phyloP scores from a whole-genome alignment of 2,797 vertebrate genomes.

The Enteromius fasciolatus region DNA sequence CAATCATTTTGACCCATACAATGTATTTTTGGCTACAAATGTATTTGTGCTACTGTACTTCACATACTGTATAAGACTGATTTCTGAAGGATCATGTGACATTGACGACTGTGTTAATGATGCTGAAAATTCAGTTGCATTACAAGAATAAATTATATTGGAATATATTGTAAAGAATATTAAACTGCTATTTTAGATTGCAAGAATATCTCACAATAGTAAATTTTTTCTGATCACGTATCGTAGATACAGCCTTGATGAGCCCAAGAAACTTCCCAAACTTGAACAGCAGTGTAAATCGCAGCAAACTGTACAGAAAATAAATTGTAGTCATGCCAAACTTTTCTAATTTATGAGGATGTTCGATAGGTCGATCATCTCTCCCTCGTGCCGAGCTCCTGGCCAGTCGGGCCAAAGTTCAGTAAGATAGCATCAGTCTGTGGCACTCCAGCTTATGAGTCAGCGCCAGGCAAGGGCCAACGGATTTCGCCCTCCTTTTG shows the following conservation, averaged over 20 bases:
- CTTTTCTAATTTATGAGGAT: constrained; percentile 39
- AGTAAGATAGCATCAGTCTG: constrained; percentile 75
- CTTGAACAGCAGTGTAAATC: constrained; percentile 22
- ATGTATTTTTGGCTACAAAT: no score
- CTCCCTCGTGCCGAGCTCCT: constrained; percentile 13
- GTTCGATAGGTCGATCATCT: constrained; percentile 3
- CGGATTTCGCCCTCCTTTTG: constrained; percentile 61
- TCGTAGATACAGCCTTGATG: not conserved
- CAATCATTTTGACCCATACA: no score
- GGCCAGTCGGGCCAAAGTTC: constrained; percentile 67
- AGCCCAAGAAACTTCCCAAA: not conserved
- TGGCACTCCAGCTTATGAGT: constrained; percentile 73
- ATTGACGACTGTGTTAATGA: no score
- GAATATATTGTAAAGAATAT: not conserved
- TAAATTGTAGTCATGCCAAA: constrained; percentile 36
- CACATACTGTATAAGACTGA: no score
- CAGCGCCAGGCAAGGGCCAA: constrained; percentile 52
- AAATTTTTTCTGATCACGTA: not conserved
- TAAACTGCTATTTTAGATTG: not conserved
- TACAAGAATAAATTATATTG: no score
- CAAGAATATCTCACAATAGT: no score
- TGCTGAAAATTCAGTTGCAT: no score
- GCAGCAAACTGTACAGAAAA: not conserved
- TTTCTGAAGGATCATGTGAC: no score
- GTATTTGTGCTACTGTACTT: no score